Conservation (phyloP, 2,113 vertebrate species). For the Megaceryle torquata region DNA sequence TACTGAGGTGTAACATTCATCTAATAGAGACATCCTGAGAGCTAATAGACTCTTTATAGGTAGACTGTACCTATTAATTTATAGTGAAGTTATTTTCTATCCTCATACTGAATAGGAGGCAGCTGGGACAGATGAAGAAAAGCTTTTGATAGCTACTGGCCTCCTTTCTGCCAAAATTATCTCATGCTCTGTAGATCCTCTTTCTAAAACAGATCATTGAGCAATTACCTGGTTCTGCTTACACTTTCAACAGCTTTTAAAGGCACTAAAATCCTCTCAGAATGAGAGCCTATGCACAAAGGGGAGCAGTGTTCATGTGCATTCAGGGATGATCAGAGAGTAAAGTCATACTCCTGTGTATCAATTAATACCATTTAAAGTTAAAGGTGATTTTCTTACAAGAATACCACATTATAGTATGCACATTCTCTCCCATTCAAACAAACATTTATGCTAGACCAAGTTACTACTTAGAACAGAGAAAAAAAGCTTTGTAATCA, state of each 20-base stretch:
- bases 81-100: background rate
- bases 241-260: background rate
- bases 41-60: background rate
- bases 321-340: background rate
- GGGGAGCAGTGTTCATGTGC: background rate
- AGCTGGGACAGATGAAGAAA: background rate
- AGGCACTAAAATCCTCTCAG: background rate
- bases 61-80: background rate
- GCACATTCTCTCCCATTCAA: background rate
- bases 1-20: background rate
- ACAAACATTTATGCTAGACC: background rate
- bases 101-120: background rate
- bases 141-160: background rate
- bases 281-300: background rate
- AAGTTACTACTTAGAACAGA: background rate
- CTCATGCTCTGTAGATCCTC: background rate
- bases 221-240: background rate
- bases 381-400: background rate
- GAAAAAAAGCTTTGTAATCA: background rate
- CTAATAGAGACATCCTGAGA: background rate
- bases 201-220: background rate
- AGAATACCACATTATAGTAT: background rate
- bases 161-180: background rate
- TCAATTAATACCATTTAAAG: background rate
- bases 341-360: background rate